phyloP scores from a whole-genome alignment of 2,797 vertebrate species.

The Masticophis lateralis region DNA sequence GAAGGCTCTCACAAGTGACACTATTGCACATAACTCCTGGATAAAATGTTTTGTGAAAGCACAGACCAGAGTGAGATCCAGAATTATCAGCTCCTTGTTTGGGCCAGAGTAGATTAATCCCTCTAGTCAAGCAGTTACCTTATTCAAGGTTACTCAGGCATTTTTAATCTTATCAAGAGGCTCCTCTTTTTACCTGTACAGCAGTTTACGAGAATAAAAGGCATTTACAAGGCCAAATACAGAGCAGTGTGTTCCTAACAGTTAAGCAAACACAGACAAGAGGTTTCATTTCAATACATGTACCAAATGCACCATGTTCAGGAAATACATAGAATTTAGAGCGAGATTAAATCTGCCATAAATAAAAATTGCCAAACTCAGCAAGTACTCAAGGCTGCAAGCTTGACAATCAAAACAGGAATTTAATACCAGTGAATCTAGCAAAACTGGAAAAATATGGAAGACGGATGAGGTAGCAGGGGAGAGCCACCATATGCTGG shows the following conservation, averaged over 20 bases:
- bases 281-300: not conserved
- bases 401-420: not conserved
- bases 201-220: not conserved
- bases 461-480: not conserved
- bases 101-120: not conserved
- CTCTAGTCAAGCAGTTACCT: not conserved
- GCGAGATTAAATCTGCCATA: not conserved
- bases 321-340: not conserved
- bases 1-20: not conserved
- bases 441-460: not conserved
- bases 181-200: not conserved
- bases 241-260: not conserved
- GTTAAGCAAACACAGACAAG: not conserved
- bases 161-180: not conserved
- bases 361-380: not conserved
- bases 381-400: not conserved
- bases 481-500: not conserved
- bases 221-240: not conserved
- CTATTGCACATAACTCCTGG: constrained; percentile 1
- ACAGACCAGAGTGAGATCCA: not conserved
- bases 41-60: not conserved
- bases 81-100: not conserved
- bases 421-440: not conserved
- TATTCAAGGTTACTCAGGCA: not conserved
- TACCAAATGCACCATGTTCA: not conserved